phyloP scores from a whole-genome alignment of 2,113 vertebrate genomes.

The Phylloscopus trochiloides region DNA sequence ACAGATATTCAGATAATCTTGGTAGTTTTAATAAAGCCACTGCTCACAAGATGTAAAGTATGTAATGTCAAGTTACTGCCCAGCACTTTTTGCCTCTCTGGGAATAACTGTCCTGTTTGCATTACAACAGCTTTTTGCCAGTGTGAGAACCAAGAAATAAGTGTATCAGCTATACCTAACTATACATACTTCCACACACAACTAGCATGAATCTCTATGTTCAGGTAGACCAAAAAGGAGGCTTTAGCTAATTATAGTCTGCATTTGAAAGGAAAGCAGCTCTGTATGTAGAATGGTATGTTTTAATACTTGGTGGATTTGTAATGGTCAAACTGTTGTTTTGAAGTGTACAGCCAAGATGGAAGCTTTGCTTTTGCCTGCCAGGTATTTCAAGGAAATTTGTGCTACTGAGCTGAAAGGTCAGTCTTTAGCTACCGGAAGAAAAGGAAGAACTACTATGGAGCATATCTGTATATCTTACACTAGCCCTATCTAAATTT shows the following conservation, averaged over 20 bases:
- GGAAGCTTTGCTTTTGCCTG: not conserved
- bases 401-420: not conserved
- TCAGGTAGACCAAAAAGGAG: not conserved
- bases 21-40: not conserved
- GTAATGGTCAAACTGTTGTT: not conserved
- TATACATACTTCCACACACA: not conserved
- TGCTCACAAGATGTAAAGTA: not conserved
- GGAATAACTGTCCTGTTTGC: not conserved
- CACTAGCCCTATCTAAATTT: not conserved
- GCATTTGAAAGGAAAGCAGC: not conserved
- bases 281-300: not conserved
- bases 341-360: not conserved
- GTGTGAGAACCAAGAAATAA: not conserved
- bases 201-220: not conserved
- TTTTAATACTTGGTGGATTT: not conserved
- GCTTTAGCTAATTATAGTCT: not conserved
- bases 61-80: not conserved
- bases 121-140: not conserved
- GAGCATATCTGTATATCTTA: not conserved
- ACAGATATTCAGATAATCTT: not conserved
- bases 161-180: not conserved
- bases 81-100: not conserved
- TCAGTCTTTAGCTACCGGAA: not conserved
- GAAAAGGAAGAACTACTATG: not conserved
- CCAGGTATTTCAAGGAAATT: not conserved